Evolutionary conservation across 1,140 invertebrate species (phyloP).

Genomic region (Drosophila kikkawai): DNA sequence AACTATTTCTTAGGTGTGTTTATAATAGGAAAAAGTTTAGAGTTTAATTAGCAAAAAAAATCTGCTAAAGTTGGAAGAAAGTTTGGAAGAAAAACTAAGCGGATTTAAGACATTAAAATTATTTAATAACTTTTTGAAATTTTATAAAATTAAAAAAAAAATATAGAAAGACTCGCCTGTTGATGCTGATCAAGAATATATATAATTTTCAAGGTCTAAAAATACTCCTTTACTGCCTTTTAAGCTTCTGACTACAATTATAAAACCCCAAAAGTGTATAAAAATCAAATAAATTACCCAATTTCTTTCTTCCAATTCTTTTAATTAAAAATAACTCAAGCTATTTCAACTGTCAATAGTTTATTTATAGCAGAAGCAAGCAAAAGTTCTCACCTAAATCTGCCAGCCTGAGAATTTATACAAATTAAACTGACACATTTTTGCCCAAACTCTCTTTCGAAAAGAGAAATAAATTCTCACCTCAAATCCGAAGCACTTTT

Average conservation of each 20-base stretch:
- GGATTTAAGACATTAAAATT: background rate
- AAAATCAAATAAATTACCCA: background rate
- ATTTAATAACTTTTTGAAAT: no score
- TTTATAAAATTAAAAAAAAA: no score
- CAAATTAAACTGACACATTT: conserved; percentile 11
- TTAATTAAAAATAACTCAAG: background rate
- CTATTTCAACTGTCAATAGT: conserved; percentile 1
- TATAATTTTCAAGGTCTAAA: no score
- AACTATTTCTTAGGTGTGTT: background rate
- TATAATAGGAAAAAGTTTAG: background rate
- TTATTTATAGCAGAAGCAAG: conserved; percentile 1
- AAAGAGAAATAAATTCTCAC: conserved; percentile 7
- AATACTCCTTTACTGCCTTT: no score
- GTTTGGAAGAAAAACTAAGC: background rate
- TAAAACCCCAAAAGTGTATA: no score
- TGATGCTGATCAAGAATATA: no score
- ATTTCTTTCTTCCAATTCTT: background rate
- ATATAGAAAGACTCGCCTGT: no score
- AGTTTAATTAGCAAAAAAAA: background rate
- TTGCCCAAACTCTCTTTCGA: background rate
- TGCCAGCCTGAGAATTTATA: background rate
- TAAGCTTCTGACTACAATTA: no score
- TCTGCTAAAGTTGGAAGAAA: background rate
- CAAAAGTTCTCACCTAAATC: background rate
- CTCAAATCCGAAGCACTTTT: background rate